Evolutionary conservation across 1,140 invertebrate genomes (phyloP), one percentile per base, ranked within the genome.

Genomic region (Aphelenchoides fujianensis): DNA sequence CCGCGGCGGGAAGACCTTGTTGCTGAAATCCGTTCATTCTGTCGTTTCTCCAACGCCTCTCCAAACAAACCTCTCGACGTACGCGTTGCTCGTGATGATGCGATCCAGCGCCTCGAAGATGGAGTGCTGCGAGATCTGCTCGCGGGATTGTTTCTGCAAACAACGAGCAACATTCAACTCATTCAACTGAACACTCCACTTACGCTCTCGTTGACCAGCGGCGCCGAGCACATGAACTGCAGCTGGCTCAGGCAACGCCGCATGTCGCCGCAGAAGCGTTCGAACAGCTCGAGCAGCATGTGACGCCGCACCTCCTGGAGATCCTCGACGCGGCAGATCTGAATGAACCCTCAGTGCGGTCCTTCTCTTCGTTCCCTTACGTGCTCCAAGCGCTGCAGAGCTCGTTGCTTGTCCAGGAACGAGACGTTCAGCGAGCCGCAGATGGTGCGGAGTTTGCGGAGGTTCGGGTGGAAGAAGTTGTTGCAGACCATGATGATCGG

Each of bases 91-190:
- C 12, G 63, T 66, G 9, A 66, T 41, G 31, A 66, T 66, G 12
- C 32, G 16, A 37, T 66, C 32, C 34, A 66, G 30, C 12, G 63
- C 63, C 2, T 66, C 63, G 34, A 66, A 66, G n/a, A 66, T 66
- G 12, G 32, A 36, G 32, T 19, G 53, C 31, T 66, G 16, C 19
- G 31, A 34, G 12, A 34, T 66, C 31, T 30, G 12, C 16, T 12
- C 19, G 16, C 32, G 16, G 27, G 12, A 16, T 35, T 66, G 16
- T 16, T 12, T 37, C 63, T 66, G 63, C n/a, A 66, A 61, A n/a
- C 23, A 61, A 2, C n/a, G 16, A 61, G n/a, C n/a, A 1, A 2
- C n/a, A n/a, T n/a, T n/a, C n/a, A n/a, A n/a, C n/a, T n/a, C n/a
- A n/a, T n/a, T n/a, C n/a, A n/a, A n/a, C n/a, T n/a, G n/a, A n/a